Evolutionary conservation across 2,888 invertebrate genomes (phyloP).

Genomic region (Listrodromus nycthemerus): DNA sequence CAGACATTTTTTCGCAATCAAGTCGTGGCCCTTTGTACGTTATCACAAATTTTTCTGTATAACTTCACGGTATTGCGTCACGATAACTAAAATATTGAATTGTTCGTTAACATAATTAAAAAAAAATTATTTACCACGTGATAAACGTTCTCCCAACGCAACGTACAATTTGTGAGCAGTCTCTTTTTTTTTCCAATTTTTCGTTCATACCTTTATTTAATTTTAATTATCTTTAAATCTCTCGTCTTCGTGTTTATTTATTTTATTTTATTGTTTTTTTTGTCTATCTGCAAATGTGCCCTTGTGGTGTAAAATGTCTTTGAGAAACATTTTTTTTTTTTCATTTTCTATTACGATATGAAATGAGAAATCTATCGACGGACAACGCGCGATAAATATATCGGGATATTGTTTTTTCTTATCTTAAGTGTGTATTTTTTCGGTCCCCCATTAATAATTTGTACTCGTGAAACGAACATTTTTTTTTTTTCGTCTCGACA

Average conservation of each 20-base stretch:
- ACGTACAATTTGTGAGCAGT: conserved; percentile 75
- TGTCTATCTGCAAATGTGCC: background rate
- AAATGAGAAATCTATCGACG: background rate
- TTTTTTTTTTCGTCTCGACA: background rate
- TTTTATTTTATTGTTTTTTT: conserved; percentile 37
- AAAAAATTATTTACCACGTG: conserved; percentile 65
- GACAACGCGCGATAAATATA: conserved; percentile 2
- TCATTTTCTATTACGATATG: background rate
- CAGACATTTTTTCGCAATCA: conserved; percentile 53
- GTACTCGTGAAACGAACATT: background rate
- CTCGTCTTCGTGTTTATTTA: background rate
- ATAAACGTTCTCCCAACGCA: conserved; percentile 72
- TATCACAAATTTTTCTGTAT: conserved; percentile 76
- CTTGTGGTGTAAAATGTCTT: background rate
- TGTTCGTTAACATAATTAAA: background rate
- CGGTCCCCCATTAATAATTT: conserved; percentile 21
- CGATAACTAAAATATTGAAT: conserved; percentile 22
- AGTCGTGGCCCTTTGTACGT: conserved; percentile 72
- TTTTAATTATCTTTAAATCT: background rate
- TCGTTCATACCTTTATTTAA: background rate
- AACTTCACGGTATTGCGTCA: conserved; percentile 10
- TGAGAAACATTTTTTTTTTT: background rate
- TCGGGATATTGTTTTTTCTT: background rate
- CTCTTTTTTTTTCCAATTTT: background rate
- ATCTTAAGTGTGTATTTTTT: conserved; percentile 5